Base-by-base conservation (phyloP, 2,888 invertebrate genomes). In the Strigamia transsilvanica region DNA sequence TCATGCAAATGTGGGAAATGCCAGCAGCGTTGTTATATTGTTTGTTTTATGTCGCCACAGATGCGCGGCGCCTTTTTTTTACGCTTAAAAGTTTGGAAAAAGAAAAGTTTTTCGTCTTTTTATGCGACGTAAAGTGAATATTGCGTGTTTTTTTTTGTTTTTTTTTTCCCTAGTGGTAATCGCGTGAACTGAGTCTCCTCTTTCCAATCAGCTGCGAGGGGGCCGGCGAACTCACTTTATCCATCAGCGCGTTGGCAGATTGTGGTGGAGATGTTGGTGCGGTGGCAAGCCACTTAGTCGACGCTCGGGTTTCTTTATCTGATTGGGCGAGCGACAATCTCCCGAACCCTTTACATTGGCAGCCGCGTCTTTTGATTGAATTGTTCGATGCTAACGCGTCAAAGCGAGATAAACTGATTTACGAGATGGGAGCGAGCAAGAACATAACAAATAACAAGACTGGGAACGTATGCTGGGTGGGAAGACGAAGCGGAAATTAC, bases 1-100 rank as follows among this genome's bases (percentile, higher is more conserved):
- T 46, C 46, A 46, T 46, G 46, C 46, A 46, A 46, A 46, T 46
- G 46, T 46, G 46, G 46, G 46, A 46, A 46, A 15, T 46, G 46
- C 46, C 46, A 46, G 46, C 46, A 46, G 46, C 46, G 15, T 46
- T 46, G 46, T 15, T 46, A 46, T 46, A n/a, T n/a, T 46, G 46
- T 46, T 46, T 46, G 46, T 46, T 46, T 46, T 46, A 46, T 46
- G 46, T 46, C 46, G 5, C 15, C 15, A 46, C 13, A 46, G 46
- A n/a, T 46, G 46, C 15, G 12, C 15, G 4, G 42, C 4, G 12
- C 34, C 7, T 34, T 34, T 34, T 34, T 6, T 42, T 42, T 2
- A 2, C 10, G 4, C 12, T 42, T 42, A 2, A 42, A 42, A 42
- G 10, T 3, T 42, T 42, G 15, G 12, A 12, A 15, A 42, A 42